Evolutionary conservation across 2,797 vertebrate species (phyloP), one percentile per base, ranked within the genome.

Genomic region (Fundulus diaphanus): DNA sequence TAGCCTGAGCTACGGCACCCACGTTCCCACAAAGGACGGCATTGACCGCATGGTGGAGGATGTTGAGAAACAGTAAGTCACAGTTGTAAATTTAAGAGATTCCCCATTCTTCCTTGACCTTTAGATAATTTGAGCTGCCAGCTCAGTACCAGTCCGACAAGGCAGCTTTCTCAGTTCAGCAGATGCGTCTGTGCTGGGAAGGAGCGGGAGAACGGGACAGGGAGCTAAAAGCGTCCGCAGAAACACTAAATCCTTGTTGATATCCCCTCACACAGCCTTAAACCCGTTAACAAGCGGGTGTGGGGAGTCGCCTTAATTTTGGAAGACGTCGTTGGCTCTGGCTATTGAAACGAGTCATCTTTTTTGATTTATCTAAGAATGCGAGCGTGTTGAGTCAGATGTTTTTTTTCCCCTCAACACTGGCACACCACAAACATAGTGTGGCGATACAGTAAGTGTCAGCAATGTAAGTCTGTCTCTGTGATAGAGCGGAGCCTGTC

Each of bases 21-120:
- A 99, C 0, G 95, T 99, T 65, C 98, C 98, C 0, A 91, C 95
- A 31, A 93, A 96, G 83, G 96, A 97, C 0, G 97, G 97, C 11
- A 85, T 99, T 27, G 96, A 99, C 73, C 96, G 96, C 78, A 98
- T 99, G 97, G 98, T 98, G 66, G 92, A 96, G 0, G 97, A 99
- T 69, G 95, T 99, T 44, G 98, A 99, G 79, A 99, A 97, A 87
- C 98, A 99, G 98, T 99, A 93, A 97, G 98, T 96, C 40, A 27
- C 37, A 31, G 56, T 74, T 33, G 15, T 20, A 72, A 42, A 22
- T 42, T 15, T 22, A 54, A 46, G n/a, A 29, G 27, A 22, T 56
- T 42, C 37, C 4, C 7, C 42, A 7, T 80, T 31, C 37, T 79
- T 20, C 65, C 31, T 31, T 52, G 37, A 71, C 57, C 22, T 11